phyloP scores from a whole-genome alignment of 53 echinoderm and acorn worm genomes.

The Patiria pectinifera region DNA sequence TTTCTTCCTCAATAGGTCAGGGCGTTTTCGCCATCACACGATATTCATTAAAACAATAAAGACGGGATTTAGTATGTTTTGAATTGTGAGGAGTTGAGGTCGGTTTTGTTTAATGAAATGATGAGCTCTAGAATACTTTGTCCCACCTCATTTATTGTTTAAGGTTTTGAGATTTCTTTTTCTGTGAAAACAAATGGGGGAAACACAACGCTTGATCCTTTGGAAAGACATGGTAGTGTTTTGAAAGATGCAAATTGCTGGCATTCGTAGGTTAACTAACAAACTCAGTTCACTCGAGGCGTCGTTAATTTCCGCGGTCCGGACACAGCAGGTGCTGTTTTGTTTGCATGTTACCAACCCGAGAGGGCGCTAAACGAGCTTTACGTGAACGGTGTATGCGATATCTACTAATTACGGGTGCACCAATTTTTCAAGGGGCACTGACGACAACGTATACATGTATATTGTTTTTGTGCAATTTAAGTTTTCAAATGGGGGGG shows the following conservation, averaged over 20 bases:
- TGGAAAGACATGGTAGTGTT: background rate
- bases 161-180: background rate
- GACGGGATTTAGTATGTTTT: background rate
- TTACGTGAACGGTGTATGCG: too few relatives aligned
- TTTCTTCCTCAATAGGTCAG: conserved; percentile 39
- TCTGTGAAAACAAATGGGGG: background rate
- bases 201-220: background rate
- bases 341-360: background rate
- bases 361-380: background rate
- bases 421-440: too few relatives aligned
- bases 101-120: background rate
- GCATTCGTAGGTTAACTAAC: background rate
- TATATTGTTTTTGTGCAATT: too few relatives aligned
- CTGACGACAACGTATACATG: too few relatives aligned
- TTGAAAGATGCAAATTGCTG: background rate
- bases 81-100: background rate
- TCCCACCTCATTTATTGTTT: background rate
- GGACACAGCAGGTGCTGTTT: background rate
- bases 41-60: background rate
- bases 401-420: too few relatives aligned
- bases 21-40: conserved; percentile 9
- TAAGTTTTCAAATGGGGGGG: too few relatives aligned
- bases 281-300: background rate
- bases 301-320: background rate
- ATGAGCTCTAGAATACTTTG: too few relatives aligned